These are phyloP conservation scores for Stegodyphus dumicola DNA, from an alignment of 1,140 invertebrate species.

Conservation along the genomic window DNA sequence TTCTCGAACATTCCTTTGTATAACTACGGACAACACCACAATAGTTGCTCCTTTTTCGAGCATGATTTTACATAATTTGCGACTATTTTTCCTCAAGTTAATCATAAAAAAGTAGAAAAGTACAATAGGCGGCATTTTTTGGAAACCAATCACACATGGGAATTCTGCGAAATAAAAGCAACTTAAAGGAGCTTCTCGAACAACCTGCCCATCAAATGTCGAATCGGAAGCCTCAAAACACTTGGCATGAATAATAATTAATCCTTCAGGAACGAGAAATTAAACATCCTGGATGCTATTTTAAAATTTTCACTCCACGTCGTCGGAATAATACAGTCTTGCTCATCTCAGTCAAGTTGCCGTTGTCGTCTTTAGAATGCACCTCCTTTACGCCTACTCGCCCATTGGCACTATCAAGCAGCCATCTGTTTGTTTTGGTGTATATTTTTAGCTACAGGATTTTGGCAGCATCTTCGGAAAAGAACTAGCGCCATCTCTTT, in stretches of 20 bases:
- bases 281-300: not conserved
- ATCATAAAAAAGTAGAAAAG: too few species aligned
- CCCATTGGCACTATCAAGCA: not conserved
- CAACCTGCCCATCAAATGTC: not conserved
- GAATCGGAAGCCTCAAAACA: not conserved
- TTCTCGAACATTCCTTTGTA: too few species aligned
- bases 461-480: slow-evolving; percentile 18
- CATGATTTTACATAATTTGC: too few species aligned
- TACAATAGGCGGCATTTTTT: too few species aligned
- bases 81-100: too few species aligned
- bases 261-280: not conserved
- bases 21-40: too few species aligned
- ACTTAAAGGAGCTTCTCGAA: too few species aligned
- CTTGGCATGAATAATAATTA: not conserved
- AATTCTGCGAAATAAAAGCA: too few species aligned
- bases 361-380: not conserved
- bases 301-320: not conserved
- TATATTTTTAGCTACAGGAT: slow-evolving; percentile 35
- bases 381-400: not conserved
- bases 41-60: too few species aligned
- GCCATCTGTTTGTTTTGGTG: slow-evolving; percentile 50
- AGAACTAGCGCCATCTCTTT: slow-evolving; percentile 25
- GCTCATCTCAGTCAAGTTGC: not conserved
- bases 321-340: not conserved
- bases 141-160: too few species aligned